A percentile compares a stretch with the other conserved stretches of the same genome.
These are phyloP conservation scores for Lacanobia oleracea DNA, from an alignment of 2,888 invertebrate species.

Conservation along the genomic window DNA sequence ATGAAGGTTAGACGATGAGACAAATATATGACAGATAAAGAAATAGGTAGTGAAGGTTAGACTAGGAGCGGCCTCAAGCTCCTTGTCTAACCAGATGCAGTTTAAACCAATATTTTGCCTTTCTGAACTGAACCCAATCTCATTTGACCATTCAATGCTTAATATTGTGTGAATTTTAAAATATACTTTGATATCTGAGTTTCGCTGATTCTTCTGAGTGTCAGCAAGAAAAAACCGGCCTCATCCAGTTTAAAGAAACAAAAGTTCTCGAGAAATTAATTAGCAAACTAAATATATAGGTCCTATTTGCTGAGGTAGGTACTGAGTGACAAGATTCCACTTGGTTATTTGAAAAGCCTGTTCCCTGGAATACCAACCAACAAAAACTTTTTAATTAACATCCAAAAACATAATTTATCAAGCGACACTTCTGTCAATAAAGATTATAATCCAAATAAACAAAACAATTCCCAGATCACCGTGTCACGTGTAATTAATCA, in stretches of 20 bases:
- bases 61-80: too few species aligned
- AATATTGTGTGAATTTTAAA: not conserved
- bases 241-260: too few species aligned
- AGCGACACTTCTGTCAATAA: conserved; percentile 13
- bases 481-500: conserved; percentile 42
- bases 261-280: too few species aligned
- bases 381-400: not conserved
- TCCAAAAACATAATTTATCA: not conserved
- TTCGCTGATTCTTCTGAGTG: too few species aligned
- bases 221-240: too few species aligned
- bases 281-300: too few species aligned
- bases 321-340: not conserved
- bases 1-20: too few species aligned
- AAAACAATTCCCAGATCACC: conserved; percentile 27
- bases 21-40: too few species aligned
- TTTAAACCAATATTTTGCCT: too few species aligned
- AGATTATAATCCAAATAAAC: conserved; percentile 12
- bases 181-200: too few species aligned
- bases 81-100: not conserved
- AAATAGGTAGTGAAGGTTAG: too few species aligned
- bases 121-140: not conserved
- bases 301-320: too few species aligned
- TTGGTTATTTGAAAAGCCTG: not conserved
- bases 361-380: not conserved
- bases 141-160: not conserved